phyloP scores from a whole-genome alignment of 2,888 invertebrate species.

The Macroteleia sp. region DNA sequence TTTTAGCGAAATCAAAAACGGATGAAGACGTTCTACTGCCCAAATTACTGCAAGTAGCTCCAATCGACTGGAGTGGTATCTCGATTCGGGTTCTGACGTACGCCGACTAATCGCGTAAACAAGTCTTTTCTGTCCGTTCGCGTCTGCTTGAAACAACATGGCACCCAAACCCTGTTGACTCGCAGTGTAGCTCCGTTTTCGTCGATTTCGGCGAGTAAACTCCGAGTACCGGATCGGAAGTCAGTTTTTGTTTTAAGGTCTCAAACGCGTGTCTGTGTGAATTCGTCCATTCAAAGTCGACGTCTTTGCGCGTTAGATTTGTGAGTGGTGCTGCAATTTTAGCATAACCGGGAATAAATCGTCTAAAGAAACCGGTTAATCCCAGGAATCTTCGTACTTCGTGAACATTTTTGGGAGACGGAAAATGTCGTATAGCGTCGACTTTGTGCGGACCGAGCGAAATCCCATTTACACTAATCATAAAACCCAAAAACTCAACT shows the following conservation, averaged over 20 bases:
- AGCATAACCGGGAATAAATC: background rate
- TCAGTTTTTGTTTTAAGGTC: background rate
- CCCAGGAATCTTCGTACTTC: background rate
- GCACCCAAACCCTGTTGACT: no score
- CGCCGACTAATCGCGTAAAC: no score
- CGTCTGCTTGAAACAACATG: no score
- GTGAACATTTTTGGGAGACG: slow-evolving; percentile 2
- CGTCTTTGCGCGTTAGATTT: background rate
- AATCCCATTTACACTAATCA: background rate
- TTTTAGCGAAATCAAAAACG: no score
- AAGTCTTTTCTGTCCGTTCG: no score
- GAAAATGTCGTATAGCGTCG: background rate
- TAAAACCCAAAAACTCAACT: background rate
- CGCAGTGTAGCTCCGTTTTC: no score
- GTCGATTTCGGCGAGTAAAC: no score
- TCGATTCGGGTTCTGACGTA: no score
- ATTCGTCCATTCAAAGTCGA: background rate
- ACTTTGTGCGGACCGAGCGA: background rate
- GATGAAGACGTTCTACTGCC: no score
- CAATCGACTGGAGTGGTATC: no score
- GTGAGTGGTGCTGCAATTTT: background rate
- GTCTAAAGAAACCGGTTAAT: background rate
- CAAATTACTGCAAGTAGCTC: no score
- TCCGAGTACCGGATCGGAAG: background rate
- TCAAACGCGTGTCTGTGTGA: background rate